Conservation (phyloP, 2,888 invertebrate genomes). For the Acanthosepion esculentum region DNA sequence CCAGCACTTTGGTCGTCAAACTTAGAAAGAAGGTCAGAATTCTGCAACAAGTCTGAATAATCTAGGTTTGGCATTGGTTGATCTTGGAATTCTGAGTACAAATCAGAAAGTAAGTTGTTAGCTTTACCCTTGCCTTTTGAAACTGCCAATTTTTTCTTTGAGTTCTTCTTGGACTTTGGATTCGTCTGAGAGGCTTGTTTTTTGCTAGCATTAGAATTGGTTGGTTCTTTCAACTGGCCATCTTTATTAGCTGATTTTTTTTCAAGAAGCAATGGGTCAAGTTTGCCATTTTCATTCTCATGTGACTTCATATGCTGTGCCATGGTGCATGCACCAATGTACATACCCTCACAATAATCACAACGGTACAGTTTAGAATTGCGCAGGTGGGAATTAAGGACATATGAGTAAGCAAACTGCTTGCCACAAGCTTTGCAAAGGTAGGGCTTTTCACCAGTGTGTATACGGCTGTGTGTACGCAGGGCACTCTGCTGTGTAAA, state of each 20-base stretch:
- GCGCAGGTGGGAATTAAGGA: slow-evolving; percentile 24
- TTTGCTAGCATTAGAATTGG: background rate
- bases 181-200: background rate
- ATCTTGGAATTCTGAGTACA: background rate
- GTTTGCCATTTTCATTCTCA: background rate
- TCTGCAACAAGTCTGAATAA: background rate
- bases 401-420: background rate
- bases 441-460: slow-evolving; percentile 33
- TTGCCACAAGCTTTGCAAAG: slow-evolving; percentile 16
- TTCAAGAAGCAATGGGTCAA: background rate
- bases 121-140: background rate
- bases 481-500: slow-evolving; percentile 37
- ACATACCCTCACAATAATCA: slow-evolving; percentile 35
- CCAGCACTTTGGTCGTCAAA: background rate
- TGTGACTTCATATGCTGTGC: background rate
- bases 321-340: background rate
- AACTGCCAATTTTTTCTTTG: background rate
- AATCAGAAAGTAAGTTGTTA: background rate
- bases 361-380: background rate
- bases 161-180: background rate
- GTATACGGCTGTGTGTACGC: slow-evolving; percentile 34
- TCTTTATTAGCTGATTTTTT: background rate
- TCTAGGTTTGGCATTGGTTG: background rate
- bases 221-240: background rate
- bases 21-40: background rate